Evolutionary conservation across 2,888 invertebrate species (phyloP).

Genomic region (Gymnosoma rotundatum): DNA sequence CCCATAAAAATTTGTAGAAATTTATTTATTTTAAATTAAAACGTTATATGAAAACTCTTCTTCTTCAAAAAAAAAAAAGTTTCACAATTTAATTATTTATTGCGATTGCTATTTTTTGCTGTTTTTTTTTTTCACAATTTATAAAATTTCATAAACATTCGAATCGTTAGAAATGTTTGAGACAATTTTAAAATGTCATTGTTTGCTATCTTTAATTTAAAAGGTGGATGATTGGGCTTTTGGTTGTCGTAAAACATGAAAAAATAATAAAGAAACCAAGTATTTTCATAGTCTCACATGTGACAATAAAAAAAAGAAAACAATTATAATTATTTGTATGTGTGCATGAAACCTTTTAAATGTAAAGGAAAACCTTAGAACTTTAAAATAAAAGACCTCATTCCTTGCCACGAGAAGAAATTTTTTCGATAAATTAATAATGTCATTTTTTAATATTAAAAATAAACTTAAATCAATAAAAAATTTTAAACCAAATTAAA

Average conservation of each 20-base stretch:
- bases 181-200: conserved; percentile 17
- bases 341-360: conserved; percentile 30
- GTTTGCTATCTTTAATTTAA: not conserved
- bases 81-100: not conserved
- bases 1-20: too few species aligned
- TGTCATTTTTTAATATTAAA: too few species aligned
- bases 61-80: not conserved
- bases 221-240: not conserved
- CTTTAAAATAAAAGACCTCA: conserved; percentile 5
- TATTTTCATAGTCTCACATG: not conserved
- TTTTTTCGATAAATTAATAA: not conserved
- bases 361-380: conserved; percentile 42
- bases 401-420: not conserved
- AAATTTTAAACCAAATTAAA: too few species aligned
- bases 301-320: not conserved
- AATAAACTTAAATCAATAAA: too few species aligned
- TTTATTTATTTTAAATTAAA: too few species aligned
- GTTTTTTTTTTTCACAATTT: not conserved
- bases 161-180: conserved; percentile 55
- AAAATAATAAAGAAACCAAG: conserved; percentile 15
- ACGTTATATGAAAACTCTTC: not conserved
- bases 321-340: not conserved
- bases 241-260: not conserved
- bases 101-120: not conserved
- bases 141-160: conserved; percentile 29